Percentiles rank a stretch among this genome's conserved stretches.
phyloP scores from a whole-genome alignment of 2,888 invertebrate species.

The Zaprionus obscuricornis region DNA sequence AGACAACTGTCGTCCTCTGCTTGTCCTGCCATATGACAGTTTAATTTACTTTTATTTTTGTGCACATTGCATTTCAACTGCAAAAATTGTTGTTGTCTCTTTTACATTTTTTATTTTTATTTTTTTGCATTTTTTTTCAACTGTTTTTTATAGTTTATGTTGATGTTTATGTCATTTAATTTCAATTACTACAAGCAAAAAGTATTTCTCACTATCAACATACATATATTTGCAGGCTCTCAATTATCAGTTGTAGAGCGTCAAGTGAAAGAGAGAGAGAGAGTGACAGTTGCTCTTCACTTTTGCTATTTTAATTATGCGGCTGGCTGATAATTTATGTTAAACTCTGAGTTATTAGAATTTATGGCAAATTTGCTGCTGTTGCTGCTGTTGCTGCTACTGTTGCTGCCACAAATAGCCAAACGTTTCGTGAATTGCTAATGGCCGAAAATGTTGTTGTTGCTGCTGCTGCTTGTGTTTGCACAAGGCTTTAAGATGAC shows the following conservation, averaged over 20 bases:
- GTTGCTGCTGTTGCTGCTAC: no score
- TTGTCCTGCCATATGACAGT: constrained; percentile 71
- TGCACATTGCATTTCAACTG: constrained; percentile 69
- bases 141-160: constrained; percentile 64
- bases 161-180: constrained; percentile 75
- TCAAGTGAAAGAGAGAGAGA: neutral
- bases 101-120: neutral
- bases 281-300: constrained; percentile 9
- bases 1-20: no score
- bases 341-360: constrained; percentile 71
- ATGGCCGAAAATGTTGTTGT: constrained; percentile 39
- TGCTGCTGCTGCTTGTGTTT: no score
- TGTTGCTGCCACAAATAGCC: constrained; percentile 45
- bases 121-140: neutral
- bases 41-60: constrained; percentile 78
- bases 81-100: constrained; percentile 37
- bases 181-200: constrained; percentile 60
- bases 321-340: constrained; percentile 68
- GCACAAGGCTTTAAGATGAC: constrained; percentile 29
- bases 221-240: no score
- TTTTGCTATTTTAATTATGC: constrained; percentile 65
- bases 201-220: constrained; percentile 11
- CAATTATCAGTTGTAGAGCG: constrained; percentile 30
- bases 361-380: constrained; percentile 63
- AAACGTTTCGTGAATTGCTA: constrained; percentile 52